A percentile compares a stretch with the other conserved stretches of the same genome.
These are phyloP conservation scores for Uloborus diversus DNA, from an alignment of 1,140 invertebrate genomes.

Conservation along the genomic window DNA sequence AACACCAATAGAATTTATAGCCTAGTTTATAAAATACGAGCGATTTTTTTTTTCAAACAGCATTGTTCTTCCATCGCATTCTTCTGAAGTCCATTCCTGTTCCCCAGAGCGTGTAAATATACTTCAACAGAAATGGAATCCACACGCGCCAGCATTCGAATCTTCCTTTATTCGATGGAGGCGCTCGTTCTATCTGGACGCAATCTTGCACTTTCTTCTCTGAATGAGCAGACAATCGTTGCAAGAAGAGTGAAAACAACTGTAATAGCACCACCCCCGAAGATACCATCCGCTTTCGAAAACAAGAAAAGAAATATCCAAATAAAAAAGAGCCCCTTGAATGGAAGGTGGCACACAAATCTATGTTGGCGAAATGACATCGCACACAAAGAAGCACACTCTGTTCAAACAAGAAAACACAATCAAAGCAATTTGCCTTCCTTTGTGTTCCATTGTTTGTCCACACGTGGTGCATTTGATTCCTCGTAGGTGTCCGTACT, in stretches of 20 bases:
- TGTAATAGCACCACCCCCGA: slow-evolving; percentile 28
- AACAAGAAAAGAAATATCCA: neutral
- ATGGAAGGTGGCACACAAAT: neutral
- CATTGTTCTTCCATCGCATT: no score
- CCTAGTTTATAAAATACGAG: no score
- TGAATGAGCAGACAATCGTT: neutral
- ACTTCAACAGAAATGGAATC: no score
- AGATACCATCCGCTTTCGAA: slow-evolving; percentile 11
- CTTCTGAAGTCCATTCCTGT: no score
- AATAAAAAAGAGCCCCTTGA: neutral
- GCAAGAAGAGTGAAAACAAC: slow-evolving; percentile 15
- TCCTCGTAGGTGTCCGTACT: no score
- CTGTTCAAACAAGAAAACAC: slow-evolving; percentile 20
- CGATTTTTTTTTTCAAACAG: no score
- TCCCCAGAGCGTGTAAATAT: no score
- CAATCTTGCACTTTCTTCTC: neutral
- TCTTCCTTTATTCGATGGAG: no score
- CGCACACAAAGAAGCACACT: slow-evolving; percentile 12
- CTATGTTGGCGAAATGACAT: slow-evolving; percentile 4
- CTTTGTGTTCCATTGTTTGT: slow-evolving; percentile 3
- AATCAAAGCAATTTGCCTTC: neutral
- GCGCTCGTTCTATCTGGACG: neutral
- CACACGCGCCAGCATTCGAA: neutral
- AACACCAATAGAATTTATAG: no score
- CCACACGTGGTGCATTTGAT: no score